These are phyloP conservation scores for Cheiracanthium punctorium DNA, from an alignment of 2,888 invertebrate species.

Conservation along the genomic window DNA sequence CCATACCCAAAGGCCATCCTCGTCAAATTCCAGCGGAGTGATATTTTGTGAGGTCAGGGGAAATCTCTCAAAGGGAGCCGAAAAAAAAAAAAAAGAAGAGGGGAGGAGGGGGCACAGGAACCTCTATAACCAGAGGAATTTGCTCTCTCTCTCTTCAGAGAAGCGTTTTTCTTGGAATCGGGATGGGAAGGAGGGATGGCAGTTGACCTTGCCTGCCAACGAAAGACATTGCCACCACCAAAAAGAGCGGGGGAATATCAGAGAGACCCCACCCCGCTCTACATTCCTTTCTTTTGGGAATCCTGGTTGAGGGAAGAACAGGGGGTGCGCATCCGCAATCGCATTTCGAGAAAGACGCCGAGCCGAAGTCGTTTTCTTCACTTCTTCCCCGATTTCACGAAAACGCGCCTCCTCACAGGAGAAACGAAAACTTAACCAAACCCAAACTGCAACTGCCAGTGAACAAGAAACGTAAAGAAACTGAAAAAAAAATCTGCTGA, in stretches of 20 bases:
- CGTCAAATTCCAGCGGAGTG: not conserved
- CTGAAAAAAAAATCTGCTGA: no score
- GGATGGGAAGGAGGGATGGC: not conserved
- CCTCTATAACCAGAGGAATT: conserved; percentile 18
- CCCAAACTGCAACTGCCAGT: no score
- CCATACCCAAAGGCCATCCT: no score
- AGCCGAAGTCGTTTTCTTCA: no score
- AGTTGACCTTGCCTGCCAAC: conserved; percentile 35
- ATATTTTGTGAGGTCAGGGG: not conserved
- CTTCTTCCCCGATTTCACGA: no score
- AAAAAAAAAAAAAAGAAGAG: conserved; percentile 10
- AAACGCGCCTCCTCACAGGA: no score
- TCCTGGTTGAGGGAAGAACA: not conserved
- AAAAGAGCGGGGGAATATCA: conserved; percentile 1
- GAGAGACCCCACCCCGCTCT: conserved; percentile 25
- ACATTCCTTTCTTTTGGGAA: conserved; percentile 33
- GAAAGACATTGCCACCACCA: conserved; percentile 37
- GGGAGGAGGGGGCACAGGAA: not conserved
- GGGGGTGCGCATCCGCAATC: not conserved
- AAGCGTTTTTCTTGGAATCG: conserved; percentile 13
- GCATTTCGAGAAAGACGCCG: no score
- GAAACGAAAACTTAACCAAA: no score
- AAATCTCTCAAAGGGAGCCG: not conserved
- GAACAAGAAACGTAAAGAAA: no score
- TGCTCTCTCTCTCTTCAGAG: not conserved